phyloP scores from a whole-genome alignment of 2,888 invertebrate species.

The Cybosia mesomella region DNA sequence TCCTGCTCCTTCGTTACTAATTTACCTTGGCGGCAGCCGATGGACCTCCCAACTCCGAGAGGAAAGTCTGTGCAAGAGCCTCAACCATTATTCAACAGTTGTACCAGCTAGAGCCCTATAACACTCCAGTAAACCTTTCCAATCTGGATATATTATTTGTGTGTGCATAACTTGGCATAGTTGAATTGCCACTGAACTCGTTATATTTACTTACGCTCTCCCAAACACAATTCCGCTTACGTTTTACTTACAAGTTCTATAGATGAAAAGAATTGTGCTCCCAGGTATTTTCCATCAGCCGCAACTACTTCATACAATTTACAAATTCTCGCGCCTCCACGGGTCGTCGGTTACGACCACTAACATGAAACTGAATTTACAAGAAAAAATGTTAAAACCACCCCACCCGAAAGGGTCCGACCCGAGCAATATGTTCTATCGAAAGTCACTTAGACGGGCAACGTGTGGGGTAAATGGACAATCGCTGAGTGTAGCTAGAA shows the following conservation, averaged over 20 bases:
- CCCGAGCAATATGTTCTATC: conserved; percentile 77
- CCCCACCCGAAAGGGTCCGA: conserved; percentile 70
- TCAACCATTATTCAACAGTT: too few relatives aligned
- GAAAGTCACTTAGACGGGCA: conserved; percentile 79
- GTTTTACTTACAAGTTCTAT: background rate
- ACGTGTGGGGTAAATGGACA: conserved; percentile 57
- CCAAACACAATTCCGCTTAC: background rate
- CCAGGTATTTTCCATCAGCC: conserved; percentile 23
- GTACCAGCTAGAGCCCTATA: too few relatives aligned
- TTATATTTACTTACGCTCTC: conserved; percentile 7
- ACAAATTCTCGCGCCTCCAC: conserved; percentile 50
- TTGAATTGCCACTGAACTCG: background rate
- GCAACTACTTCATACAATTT: conserved; percentile 51
- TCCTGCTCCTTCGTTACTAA: too few relatives aligned
- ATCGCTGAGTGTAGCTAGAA: conserved; percentile 56
- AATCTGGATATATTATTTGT: background rate
- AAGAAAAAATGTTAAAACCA: conserved; percentile 80
- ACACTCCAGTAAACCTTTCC: background rate
- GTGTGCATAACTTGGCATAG: background rate
- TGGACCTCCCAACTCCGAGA: too few relatives aligned
- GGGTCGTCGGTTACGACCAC: conserved; percentile 43
- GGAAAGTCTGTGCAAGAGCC: too few relatives aligned
- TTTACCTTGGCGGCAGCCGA: too few relatives aligned
- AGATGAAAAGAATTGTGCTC: background rate
- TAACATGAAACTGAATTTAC: conserved; percentile 63